Conservation (phyloP, 2,797 vertebrate species). For the Acridotheres tristis region DNA sequence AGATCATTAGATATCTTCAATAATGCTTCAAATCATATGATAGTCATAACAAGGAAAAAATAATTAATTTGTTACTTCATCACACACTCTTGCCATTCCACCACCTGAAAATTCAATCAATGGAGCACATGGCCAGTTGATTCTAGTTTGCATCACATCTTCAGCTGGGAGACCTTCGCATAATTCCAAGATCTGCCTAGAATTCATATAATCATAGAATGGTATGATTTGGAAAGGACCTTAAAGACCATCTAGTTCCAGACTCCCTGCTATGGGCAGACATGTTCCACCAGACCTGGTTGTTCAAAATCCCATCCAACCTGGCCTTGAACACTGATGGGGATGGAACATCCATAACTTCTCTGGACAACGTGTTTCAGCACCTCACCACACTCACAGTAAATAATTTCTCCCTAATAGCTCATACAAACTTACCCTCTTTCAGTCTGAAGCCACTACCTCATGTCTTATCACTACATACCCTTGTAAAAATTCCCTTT, state of each 20-base stretch:
- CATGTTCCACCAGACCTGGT: rapidly evolving
- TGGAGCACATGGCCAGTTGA: not conserved
- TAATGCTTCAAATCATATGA: not conserved
- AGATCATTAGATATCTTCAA: not conserved
- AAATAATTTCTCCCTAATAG: not conserved
- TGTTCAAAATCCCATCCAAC: not conserved
- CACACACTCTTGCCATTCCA: not conserved
- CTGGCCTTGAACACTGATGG: not conserved
- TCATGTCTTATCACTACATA: too few relatives aligned
- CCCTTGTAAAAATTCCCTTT: not conserved
- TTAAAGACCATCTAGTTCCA: not conserved
- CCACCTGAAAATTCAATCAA: not conserved
- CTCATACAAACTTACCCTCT: not conserved
- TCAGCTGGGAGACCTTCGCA: not conserved
- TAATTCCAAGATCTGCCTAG: not conserved
- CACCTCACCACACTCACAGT: not conserved
- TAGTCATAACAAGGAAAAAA: not conserved
- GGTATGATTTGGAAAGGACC: not conserved
- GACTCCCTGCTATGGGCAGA: not conserved
- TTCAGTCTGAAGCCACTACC: not conserved
- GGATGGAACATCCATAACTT: not conserved
- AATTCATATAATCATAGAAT: not conserved
- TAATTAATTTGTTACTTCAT: not conserved
- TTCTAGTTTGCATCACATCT: not conserved
- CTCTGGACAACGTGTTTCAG: not conserved